Percentiles rank a stretch among this genome's conserved stretches.
phyloP scores from a whole-genome alignment of 2,113 vertebrate species.

The Anguilla japonica region DNA sequence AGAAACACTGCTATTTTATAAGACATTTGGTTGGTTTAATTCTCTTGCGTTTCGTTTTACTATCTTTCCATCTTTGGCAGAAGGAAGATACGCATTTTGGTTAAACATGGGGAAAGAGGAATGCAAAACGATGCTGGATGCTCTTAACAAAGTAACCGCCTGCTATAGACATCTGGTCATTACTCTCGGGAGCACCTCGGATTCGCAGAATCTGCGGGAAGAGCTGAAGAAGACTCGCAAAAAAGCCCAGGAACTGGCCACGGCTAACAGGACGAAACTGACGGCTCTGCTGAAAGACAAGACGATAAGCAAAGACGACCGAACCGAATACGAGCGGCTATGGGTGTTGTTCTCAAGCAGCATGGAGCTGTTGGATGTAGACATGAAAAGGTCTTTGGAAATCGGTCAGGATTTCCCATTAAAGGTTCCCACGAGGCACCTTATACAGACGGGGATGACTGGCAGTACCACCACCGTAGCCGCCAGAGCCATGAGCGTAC shows the following conservation, averaged over 20 bases:
- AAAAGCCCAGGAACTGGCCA: slow-evolving; percentile 90
- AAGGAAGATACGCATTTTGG: background rate
- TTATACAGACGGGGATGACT: slow-evolving; percentile 91
- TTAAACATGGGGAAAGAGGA: slow-evolving; percentile 85
- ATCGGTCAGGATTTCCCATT: slow-evolving; percentile 89
- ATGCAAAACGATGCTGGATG: slow-evolving; percentile 91
- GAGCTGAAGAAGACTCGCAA: slow-evolving; percentile 89
- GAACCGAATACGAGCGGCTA: slow-evolving; percentile 88
- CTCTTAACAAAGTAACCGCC: slow-evolving; percentile 88
- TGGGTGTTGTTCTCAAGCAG: slow-evolving; percentile 97
- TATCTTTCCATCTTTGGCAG: background rate
- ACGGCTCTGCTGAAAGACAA: slow-evolving; percentile 85
- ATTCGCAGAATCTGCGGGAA: slow-evolving; percentile 90
- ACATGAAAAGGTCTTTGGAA: slow-evolving; percentile 90
- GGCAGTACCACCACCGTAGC: slow-evolving; percentile 83
- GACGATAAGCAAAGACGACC: slow-evolving; percentile 80
- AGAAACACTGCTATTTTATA: background rate
- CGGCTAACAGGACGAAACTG: slow-evolving; percentile 80
- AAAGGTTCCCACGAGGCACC: slow-evolving; percentile 82
- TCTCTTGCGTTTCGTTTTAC: background rate
- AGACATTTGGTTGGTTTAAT: background rate
- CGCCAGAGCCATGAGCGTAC: slow-evolving; percentile 85
- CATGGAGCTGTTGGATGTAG: slow-evolving; percentile 92
- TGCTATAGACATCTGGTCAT: slow-evolving; percentile 93
- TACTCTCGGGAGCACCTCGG: slow-evolving; percentile 89